Evolutionary conservation across 2,113 vertebrate species (phyloP), one percentile per base, ranked within the genome.

Genomic region (Phalacrocorax aristotelis): DNA sequence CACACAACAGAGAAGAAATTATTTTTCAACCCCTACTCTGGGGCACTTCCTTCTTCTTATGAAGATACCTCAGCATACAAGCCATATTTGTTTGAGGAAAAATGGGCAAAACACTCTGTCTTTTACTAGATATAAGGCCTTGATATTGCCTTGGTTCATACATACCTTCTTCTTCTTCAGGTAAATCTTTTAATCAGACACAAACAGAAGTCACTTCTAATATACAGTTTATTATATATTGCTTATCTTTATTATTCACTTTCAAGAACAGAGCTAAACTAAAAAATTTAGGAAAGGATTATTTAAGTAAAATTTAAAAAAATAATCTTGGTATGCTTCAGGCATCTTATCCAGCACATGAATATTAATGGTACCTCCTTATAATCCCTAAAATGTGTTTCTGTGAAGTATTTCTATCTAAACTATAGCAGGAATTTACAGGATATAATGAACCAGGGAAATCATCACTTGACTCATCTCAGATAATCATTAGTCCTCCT

Each of bases 401-500:
- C 17, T 69, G 15, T 85, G 48, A 82, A 89, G 12, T 61, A 87
- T 61, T 87, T 89, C 83, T 62, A 80, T 55, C 11, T 80, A 76
- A 90, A 79, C 26, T 62, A 64, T 26, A 92, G 46, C 22, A 95
- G 86, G 34, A 95, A 95, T 87, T 82, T 90, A 81, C 51, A 97
- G 94, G 80, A 49, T 75, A 93, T 89, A 80, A 93, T 32, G 79
- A 96, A 93, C 54, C 15, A 79, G 13, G 49, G 75, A 96, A 93
- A 93, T 94, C 25, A 96, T 51, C 78, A 91, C 62, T 95, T 97
- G 89, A 96, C 51, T 95, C 55, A 94, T 84, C 70, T 97, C 94
- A 97, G 86, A 79, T 93, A 96, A 95, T 74, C 49, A 0, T 83
- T 85, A 91, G 15, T 64, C 54, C 58, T 85, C 34, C 87, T 15